Evolutionary conservation across 2,888 invertebrate species (phyloP), one percentile per base, ranked within the genome.

Genomic region (Magallana nippona): DNA sequence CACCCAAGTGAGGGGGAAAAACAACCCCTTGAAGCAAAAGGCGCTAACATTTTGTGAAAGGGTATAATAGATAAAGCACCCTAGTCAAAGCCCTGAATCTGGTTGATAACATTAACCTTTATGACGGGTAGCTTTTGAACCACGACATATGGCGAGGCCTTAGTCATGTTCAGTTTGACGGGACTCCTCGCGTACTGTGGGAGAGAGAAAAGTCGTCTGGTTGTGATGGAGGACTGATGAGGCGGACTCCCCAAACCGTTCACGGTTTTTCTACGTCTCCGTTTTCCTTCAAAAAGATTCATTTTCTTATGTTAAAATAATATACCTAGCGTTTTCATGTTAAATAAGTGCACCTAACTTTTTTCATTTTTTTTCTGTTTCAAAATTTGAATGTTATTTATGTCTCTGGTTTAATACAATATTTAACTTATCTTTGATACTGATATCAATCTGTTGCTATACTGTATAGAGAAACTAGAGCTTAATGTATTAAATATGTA

Each of bases 91-190:
- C 63, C 60, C 44, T 81, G 77, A 55, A 87, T 87, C 81, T 89
- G 88, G 87, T 89, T 90, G 86, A 91, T 84, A 83, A 91, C 89
- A 89, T 90, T 89, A 87, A 91, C 90, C 90, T 90, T 91, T 86
- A 91, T 89, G 60, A 90, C 89, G 55, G 91, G 91, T 22, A 91
- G 90, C 89, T 89, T 90, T 87, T 90, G 90, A 60, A 90, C 87
- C 87, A 90, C 87, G 86, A 89, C 87, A 82, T 89, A 88, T 10
- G 89, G 88, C 63, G 89, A 89, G 55, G 89, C 86, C 85, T 89
- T 91, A 83, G 90, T 88, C 86, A 90, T 89, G 79, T 89, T 88
- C 81, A 89, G 88, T 89, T 89, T 90, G 82, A 89, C 86, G 71
- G 90, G 83, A 71, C 56, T 82, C 22, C 84, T 79, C 19, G 82